Conservation (phyloP, 2,113 vertebrate species). For the Ivindomyrus marchei region DNA sequence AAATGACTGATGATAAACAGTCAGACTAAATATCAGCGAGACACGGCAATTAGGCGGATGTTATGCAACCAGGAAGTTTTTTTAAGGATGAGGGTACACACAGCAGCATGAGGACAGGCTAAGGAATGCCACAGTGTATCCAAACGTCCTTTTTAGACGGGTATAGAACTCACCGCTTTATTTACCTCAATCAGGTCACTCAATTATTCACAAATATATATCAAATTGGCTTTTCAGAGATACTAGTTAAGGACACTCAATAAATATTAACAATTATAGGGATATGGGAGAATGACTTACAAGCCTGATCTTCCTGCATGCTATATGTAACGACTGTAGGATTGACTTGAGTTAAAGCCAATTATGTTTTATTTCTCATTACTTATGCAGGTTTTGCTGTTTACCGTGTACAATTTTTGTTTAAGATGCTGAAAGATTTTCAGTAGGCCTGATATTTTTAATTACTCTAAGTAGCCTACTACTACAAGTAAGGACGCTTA, state of each 20-base stretch:
- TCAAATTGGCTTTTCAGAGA: neutral
- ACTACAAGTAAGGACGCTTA: neutral
- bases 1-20: constrained; percentile 2
- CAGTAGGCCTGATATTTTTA: neutral
- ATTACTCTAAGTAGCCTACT: neutral
- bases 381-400: neutral
- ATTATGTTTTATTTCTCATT: neutral
- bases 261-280: neutral
- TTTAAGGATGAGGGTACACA: neutral
- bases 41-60: neutral
- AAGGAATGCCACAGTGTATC: neutral
- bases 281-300: neutral
- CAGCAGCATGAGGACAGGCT: neutral
- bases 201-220: neutral
- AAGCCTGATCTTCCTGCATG: neutral
- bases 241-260: neutral
- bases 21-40: neutral
- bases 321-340: neutral
- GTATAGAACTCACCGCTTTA: neutral
- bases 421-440: neutral
- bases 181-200: neutral
- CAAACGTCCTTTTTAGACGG: neutral
- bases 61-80: neutral
- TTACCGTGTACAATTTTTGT: neutral
- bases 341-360: neutral